Evolutionary conservation across 2,113 vertebrate genomes (phyloP).

Genomic region (Aspidoscelis tigris): DNA sequence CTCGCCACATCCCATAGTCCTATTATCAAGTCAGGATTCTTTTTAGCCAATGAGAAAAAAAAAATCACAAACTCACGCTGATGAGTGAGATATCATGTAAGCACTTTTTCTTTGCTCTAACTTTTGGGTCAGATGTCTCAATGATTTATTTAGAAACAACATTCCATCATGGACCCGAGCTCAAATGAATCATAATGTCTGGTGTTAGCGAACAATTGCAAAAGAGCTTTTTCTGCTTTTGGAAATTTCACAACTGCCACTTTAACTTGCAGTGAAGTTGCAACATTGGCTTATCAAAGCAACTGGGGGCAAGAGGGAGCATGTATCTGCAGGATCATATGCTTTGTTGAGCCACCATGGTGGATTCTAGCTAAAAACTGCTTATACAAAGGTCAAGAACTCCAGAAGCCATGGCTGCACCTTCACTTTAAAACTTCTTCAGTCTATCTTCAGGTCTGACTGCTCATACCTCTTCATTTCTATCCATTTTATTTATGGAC

Average conservation of each 20-base stretch:
- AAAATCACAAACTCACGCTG: slow-evolving; percentile 30
- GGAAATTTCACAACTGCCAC: slow-evolving; percentile 66
- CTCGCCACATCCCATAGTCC: slow-evolving; percentile 28
- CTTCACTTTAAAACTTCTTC: no score
- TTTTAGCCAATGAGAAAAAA: slow-evolving; percentile 43
- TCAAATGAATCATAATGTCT: slow-evolving; percentile 49
- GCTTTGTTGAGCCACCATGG: slow-evolving; percentile 46
- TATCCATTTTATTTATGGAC: no score
- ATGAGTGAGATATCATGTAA: slow-evolving; percentile 26
- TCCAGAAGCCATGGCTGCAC: no score
- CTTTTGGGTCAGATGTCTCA: slow-evolving; percentile 51
- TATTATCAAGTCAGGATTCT: slow-evolving; percentile 22
- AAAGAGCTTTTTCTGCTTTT: slow-evolving; percentile 52
- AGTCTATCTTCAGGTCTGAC: no score
- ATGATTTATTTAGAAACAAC: slow-evolving; percentile 56
- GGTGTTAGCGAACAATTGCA: slow-evolving; percentile 56
- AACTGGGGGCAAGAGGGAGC: slow-evolving; percentile 62
- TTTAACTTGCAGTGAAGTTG: slow-evolving; percentile 56
- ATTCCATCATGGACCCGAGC: slow-evolving; percentile 42
- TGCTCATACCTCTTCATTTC: no score
- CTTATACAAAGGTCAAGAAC: slow-evolving; percentile 17
- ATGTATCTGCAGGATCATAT: slow-evolving; percentile 49
- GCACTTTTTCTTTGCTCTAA: slow-evolving; percentile 48
- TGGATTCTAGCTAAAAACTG: slow-evolving; percentile 44
- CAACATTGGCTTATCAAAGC: slow-evolving; percentile 53